Base-by-base conservation (phyloP, 2,113 vertebrate genomes). In the Butorides virescens region DNA sequence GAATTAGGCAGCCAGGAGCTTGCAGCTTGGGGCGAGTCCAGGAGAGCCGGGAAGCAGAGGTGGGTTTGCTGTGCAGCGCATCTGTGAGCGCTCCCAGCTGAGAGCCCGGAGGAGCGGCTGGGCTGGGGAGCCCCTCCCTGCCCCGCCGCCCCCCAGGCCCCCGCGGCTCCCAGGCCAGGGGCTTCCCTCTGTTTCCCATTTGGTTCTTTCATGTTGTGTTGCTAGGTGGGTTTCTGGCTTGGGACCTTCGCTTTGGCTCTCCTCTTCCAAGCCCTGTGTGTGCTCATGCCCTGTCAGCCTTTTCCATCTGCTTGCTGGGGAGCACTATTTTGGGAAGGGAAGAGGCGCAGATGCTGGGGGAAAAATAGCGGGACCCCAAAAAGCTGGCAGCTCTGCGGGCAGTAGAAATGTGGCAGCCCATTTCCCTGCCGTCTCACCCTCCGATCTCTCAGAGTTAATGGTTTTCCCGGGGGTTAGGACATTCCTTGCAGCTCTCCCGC, bases 91-190 rank as follows among this genome's bases (percentile, higher is more conserved):
- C 65, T 55, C 32, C 26, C 29, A 5, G 25, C 6, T 1, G 36
- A n/a, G 22, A 10, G 26, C 50, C 46, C 23, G 2, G 59, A n/a
- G 66, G 46, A 62, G 44, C 19, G 5, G 39, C 25, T 13, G 70
- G 26, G 19, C 32, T 76, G 46, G 58, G 39, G 49, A 7, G 29
- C 18, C 36, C 62, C 42, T 89, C 70, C 71, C 49, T 55, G 44
- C 37, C 47, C 7, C 1, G 27, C 59, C 3, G 3, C 25, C 68
- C n/a, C 30, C 21, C 2, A 1, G 29, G 21, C 15, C 21, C 18
- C 18, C 0, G 0, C 16, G 32, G 32, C 21, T 73, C 46, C 56
- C 34, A 25, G 61, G 27, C 59, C 27, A 13, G 70, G 37, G 30
- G 10, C 9, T 56, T 79, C 63, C 67, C 30, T 52, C 81, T n/a